A percentile compares a stretch with the other conserved stretches of the same genome.
These are phyloP conservation scores for Sympetrum striolatum DNA, from an alignment of 2,888 invertebrate genomes.

Conservation along the genomic window DNA sequence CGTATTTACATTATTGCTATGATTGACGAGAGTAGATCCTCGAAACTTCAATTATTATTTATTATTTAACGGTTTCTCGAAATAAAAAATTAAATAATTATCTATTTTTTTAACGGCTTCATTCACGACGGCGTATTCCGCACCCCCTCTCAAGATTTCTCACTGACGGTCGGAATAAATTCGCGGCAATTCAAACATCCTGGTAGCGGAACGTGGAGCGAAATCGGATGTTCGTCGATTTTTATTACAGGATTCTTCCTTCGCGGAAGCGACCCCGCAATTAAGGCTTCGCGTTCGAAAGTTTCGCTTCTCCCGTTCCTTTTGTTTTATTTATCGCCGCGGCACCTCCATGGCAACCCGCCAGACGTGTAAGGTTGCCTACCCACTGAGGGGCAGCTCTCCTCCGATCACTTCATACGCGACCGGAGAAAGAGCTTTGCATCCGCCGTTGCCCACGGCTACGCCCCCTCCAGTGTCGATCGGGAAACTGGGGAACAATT, in stretches of 20 bases:
- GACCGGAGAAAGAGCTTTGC: not conserved
- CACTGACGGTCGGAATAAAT: no score
- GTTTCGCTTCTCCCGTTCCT: not conserved
- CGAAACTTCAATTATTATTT: no score
- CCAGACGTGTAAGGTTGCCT: constrained; percentile 20
- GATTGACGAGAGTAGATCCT: no score
- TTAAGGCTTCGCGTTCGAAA: not conserved
- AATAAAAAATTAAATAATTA: no score
- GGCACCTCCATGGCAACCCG: not conserved
- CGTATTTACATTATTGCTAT: no score
- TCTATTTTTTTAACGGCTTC: no score
- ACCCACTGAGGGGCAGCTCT: not conserved
- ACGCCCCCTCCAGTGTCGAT: not conserved
- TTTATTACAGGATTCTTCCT: not conserved
- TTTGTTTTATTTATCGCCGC: not conserved
- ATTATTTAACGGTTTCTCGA: no score
- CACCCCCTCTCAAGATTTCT: no score
- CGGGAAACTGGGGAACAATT: constrained; percentile 7
- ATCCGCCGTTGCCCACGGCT: constrained; percentile 7
- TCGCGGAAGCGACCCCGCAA: not conserved
- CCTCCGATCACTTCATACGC: not conserved
- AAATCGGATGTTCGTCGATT: not conserved
- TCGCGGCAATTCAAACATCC: no score
- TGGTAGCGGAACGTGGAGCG: not conserved
- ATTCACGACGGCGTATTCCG: no score